Percentiles rank a stretch among this genome's conserved stretches.
Evolutionary conservation across 2,888 invertebrate genomes (phyloP).

Genomic region (Charanyca ferruginea): DNA sequence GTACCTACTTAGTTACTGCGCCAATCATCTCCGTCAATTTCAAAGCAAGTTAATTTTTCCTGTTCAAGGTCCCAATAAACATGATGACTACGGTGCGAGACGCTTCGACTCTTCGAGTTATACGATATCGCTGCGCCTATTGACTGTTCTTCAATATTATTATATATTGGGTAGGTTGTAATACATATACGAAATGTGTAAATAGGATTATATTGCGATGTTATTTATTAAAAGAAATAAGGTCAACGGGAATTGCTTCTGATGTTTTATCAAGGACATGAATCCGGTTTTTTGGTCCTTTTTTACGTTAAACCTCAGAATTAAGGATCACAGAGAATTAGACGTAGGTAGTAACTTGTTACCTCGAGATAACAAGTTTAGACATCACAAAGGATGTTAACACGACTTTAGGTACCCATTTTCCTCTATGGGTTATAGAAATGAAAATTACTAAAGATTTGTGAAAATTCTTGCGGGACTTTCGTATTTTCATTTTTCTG

Average conservation of each 20-base stretch:
- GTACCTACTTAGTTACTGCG: neutral
- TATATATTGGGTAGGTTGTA: neutral
- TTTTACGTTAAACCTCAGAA: neutral
- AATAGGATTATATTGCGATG: conserved; percentile 12
- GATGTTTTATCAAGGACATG: neutral
- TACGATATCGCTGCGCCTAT: neutral
- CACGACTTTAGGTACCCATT: too few species aligned
- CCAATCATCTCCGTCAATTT: neutral
- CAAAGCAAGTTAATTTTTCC: neutral
- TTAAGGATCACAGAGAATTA: neutral
- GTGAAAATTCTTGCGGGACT: neutral
- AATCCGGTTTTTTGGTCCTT: neutral
- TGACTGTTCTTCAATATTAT: conserved; percentile 6
- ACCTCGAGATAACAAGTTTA: neutral
- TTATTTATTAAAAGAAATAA: conserved; percentile 19
- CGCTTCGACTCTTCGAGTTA: neutral
- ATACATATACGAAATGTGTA: conserved; percentile 15
- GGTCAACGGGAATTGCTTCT: neutral
- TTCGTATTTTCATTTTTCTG: neutral
- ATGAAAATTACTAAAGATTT: neutral
- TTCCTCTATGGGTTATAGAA: too few species aligned
- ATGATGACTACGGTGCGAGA: neutral
- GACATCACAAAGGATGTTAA: neutral
- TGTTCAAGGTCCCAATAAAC: neutral
- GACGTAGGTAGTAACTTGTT: neutral